Evolutionary conservation across 2,888 invertebrate species (phyloP), one percentile per base, ranked within the genome.

Genomic region (Lithophane leautieri): DNA sequence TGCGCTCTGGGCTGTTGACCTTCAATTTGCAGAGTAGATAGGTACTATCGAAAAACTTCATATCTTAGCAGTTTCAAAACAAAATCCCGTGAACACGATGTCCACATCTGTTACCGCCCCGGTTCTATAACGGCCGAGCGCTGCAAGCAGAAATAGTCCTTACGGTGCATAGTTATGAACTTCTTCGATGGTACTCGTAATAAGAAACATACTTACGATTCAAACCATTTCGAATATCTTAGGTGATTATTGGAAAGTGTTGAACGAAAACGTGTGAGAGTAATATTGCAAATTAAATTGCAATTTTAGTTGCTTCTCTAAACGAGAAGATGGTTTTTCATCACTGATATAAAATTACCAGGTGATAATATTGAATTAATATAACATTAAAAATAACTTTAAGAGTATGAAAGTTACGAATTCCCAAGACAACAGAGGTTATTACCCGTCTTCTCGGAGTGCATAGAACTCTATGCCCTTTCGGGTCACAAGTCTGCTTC

Each of bases 381-480:
- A 52, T 22, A 40, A 58, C 25, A 25, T 47, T 76, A 25, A 22
- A 54, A 52, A 22, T 34, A 34, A 68, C 11, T 34, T 11, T 40
- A 28, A 19, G 40, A 14, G 4, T 11, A 22, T 28, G 7, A 72
- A 58, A 34, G 25, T 16, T 25, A 72, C 56, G 25, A 58, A 80
- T 44, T 58, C 73, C 16, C 63, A 42, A 56, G 80, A 70, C 67
- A 50, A 54, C 12, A 3, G 11, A 63, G 84, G 85, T 83, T 63
- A 63, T 61, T 67, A 74, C 70, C 74, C 62, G 82, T 74, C 78
- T 71, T 62, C 54, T n/a, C 47, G 19, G 63, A 63, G 82, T 70
- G 67, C 83, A 74, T 44, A 42, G 69, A 84, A 78, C 73, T 72
- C 28, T 19, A 25, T 47, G 78, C 50, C 83, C 85, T 80, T 67